Conservation (phyloP, 2,797 vertebrate species). For the Leptoclinus maculatus region DNA sequence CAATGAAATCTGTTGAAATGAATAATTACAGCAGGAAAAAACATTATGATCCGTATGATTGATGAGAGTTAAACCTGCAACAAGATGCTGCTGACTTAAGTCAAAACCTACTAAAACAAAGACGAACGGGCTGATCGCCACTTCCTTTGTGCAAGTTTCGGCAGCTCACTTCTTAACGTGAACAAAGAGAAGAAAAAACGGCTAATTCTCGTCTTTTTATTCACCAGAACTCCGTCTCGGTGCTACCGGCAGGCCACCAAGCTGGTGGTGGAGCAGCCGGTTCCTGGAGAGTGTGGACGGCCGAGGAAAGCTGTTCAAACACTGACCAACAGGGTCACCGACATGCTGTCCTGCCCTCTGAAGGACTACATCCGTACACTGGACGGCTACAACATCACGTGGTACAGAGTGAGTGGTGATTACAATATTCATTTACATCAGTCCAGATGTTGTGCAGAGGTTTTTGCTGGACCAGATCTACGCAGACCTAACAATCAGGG, state of each 20-base stretch:
- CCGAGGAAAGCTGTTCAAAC: slow-evolving; percentile 60
- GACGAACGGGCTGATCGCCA: no score
- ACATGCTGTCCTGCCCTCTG: slow-evolving; percentile 85
- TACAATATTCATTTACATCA: neutral
- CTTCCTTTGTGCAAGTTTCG: no score
- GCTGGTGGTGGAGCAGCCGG: slow-evolving; percentile 77
- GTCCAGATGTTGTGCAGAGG: neutral
- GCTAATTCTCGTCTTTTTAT: neutral
- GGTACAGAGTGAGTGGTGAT: slow-evolving; percentile 87
- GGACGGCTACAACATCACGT: slow-evolving; percentile 79
- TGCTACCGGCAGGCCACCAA: slow-evolving; percentile 75
- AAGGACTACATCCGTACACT: slow-evolving; percentile 72
- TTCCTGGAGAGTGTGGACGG: slow-evolving; percentile 78
- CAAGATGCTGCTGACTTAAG: no score
- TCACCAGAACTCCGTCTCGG: slow-evolving; percentile 80
- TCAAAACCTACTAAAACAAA: no score
- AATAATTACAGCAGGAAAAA: no score
- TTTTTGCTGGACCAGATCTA: neutral
- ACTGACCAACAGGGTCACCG: slow-evolving; percentile 57
- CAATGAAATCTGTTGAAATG: no score
- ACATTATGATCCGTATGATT: no score
- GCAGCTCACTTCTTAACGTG: no score
- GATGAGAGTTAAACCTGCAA: no score
- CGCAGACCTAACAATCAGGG: neutral
- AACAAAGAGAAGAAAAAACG: neutral